A percentile compares a stretch with the other conserved stretches of the same genome.
phyloP scores from a whole-genome alignment of 2,888 invertebrate species.

The Conus canariensis region DNA sequence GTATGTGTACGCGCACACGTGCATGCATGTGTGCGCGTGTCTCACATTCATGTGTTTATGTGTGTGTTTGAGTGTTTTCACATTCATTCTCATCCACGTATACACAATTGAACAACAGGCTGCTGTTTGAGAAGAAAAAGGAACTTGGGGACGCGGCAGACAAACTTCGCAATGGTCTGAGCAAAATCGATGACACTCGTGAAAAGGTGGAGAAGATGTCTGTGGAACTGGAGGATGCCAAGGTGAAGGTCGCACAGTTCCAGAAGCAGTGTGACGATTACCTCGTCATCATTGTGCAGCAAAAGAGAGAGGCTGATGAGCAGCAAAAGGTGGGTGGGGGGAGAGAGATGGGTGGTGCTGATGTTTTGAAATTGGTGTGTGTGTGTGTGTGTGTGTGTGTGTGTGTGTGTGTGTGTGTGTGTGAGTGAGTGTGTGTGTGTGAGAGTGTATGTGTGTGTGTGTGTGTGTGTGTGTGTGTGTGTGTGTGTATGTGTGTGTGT shows the following conservation, averaged over 20 bases:
- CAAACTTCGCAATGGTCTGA: slow-evolving; percentile 88
- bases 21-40: too few species aligned
- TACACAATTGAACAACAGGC: slow-evolving; percentile 62
- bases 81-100: too few species aligned
- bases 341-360: background rate
- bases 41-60: background rate
- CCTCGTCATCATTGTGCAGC: slow-evolving; percentile 88
- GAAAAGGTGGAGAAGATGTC: slow-evolving; percentile 91
- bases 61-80: background rate
- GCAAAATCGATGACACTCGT: slow-evolving; percentile 92
- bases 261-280: slow-evolving; percentile 92
- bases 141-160: slow-evolving; percentile 87
- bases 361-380: too few species aligned
- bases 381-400: too few species aligned
- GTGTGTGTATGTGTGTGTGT: too few species aligned
- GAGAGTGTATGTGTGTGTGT: too few species aligned
- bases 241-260: slow-evolving; percentile 84
- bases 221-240: slow-evolving; percentile 88
- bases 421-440: too few species aligned
- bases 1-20: background rate
- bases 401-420: too few species aligned
- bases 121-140: slow-evolving; percentile 86
- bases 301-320: slow-evolving; percentile 90
- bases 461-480: too few species aligned
- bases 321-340: slow-evolving; percentile 83